Base-by-base conservation (phyloP, 2,113 vertebrate species). In the Polypterus bichir region DNA sequence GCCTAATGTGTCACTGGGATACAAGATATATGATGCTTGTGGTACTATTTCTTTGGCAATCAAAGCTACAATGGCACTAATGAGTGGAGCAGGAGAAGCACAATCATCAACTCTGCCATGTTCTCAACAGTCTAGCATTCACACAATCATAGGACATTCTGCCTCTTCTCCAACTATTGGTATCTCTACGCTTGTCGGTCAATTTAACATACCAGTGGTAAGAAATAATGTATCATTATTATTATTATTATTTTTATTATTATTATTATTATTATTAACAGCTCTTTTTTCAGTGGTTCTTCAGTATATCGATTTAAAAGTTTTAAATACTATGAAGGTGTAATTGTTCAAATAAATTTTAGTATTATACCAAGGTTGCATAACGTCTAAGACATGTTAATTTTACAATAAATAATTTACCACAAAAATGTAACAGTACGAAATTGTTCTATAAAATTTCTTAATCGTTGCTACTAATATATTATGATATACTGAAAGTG, bases 171-270 rank as follows among this genome's bases (percentile, higher is more conserved):
- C 81, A 6, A 85, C 85, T 3, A 86, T 87, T 69, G 79, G 76
- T 49, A 81, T 84, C 47, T 81, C 81, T 60, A 79, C 74, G 49
- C 81, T 76, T 54, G 65, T 86, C 63, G 81, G 81, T 61, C 81
- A 78, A 11, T 87, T 87, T 63, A 65, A 69, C 62, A 83, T 87
- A 73, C 83, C 85, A 49, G 79, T 86, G 79, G 85, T 87, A 64
- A 81, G 81, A 77, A 48, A 27, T 8, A 3, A 2, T 63, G 27
- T 49, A 49, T 9, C 5, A 46, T 45, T 55, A 9, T 55, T 4
- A 8, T 55, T 5, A 45, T 7, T 44, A 45, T 3, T 7, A 44
- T 7, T 45, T n/a, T n/a, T n/a, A 57, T 44, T 3, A 44, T 3
- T 45, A 6, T 4, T 45, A 8, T 45, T 45, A 7, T 3, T 46